Percentiles rank a stretch among this genome's conserved stretches.
Evolutionary conservation across 2,113 vertebrate genomes (phyloP).

Genomic region (Gyps fulvus): DNA sequence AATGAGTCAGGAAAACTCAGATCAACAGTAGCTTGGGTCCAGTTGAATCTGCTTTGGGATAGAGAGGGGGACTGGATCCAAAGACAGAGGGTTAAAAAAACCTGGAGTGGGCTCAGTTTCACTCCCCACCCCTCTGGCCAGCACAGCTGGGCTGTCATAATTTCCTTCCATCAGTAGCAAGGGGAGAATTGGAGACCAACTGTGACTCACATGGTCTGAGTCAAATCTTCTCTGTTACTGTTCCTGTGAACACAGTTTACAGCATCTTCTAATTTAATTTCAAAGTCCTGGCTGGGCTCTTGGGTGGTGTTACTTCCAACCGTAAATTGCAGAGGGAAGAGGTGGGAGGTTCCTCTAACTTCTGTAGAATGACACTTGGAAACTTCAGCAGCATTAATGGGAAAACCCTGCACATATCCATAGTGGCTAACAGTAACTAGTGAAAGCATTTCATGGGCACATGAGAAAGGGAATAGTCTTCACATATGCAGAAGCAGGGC

Average conservation of each 20-base stretch:
- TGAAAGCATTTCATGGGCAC: not conserved
- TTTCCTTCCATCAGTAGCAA: not conserved
- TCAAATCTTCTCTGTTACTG: not conserved
- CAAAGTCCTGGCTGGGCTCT: not conserved
- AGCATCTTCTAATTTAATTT: not conserved
- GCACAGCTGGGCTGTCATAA: not conserved
- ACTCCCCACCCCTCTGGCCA: not conserved
- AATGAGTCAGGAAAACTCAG: not conserved
- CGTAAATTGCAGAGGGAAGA: not conserved
- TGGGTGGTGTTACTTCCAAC: not conserved
- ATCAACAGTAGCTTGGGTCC: not conserved
- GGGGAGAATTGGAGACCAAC: not conserved
- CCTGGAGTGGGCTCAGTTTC: not conserved
- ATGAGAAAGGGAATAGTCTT: not conserved
- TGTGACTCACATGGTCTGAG: constrained; percentile 28
- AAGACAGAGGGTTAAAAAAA: not conserved
- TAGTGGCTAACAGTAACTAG: not conserved
- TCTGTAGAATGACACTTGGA: not conserved
- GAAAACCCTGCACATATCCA: not conserved
- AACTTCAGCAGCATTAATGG: not conserved
- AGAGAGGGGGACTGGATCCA: not conserved
- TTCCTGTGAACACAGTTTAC: not conserved
- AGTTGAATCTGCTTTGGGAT: not conserved
- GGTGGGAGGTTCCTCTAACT: not conserved
- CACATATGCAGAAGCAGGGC: not conserved